Evolutionary conservation across 2,888 invertebrate genomes (phyloP).

Genomic region (Lithodes maja): DNA sequence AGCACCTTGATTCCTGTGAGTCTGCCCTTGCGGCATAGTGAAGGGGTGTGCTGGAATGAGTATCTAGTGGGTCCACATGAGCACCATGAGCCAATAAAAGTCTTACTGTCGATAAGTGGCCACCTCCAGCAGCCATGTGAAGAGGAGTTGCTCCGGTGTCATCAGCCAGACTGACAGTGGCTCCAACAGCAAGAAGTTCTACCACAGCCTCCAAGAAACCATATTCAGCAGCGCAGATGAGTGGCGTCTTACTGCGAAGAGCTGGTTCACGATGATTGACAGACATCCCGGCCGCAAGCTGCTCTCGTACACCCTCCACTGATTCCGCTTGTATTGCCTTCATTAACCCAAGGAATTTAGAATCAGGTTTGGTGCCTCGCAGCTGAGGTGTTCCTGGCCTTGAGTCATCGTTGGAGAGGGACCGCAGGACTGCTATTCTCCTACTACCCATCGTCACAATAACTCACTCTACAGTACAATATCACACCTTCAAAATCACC

Average conservation of each 20-base stretch:
- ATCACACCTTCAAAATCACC: too few species aligned
- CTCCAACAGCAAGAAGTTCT: slow-evolving; percentile 77
- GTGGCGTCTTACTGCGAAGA: slow-evolving; percentile 80
- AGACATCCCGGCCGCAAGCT: slow-evolving; percentile 24
- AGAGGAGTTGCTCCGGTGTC: slow-evolving; percentile 78
- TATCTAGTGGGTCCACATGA: slow-evolving; percentile 34
- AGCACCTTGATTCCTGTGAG: slow-evolving; percentile 88
- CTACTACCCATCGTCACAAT: not conserved
- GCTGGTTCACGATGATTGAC: slow-evolving; percentile 74
- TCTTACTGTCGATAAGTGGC: slow-evolving; percentile 34
- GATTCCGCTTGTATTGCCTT: slow-evolving; percentile 44
- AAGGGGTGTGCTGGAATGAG: slow-evolving; percentile 50
- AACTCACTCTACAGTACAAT: not conserved
- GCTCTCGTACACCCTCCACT: slow-evolving; percentile 22
- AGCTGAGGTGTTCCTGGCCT: slow-evolving; percentile 44
- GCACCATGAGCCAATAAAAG: slow-evolving; percentile 41
- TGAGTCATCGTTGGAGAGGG: slow-evolving; percentile 33
- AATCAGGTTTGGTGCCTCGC: slow-evolving; percentile 42
- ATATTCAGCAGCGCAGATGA: slow-evolving; percentile 63
- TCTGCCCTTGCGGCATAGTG: slow-evolving; percentile 75
- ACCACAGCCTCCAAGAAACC: slow-evolving; percentile 58
- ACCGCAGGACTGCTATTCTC: slow-evolving; percentile 4
- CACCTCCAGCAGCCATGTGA: slow-evolving; percentile 56
- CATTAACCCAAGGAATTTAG: slow-evolving; percentile 32
- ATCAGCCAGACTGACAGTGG: slow-evolving; percentile 86